Conservation (phyloP, 92 coral and sea anemone species). For the Hydrozoanthus gracilis region DNA sequence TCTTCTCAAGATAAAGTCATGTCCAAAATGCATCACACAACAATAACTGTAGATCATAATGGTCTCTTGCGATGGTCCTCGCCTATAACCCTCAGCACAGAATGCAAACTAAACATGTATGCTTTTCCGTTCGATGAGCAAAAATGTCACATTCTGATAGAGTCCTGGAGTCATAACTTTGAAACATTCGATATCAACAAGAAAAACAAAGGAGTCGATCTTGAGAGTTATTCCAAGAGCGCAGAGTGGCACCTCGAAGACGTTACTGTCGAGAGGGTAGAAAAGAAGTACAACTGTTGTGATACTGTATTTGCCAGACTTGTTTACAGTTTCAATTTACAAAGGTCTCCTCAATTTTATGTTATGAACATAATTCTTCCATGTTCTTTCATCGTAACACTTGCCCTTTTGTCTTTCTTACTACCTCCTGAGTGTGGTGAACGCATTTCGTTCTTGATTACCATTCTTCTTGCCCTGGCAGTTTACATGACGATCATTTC, state of each 20-base stretch:
- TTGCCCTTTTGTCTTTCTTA: slow-evolving; percentile 2
- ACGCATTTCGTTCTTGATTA: slow-evolving; percentile 8
- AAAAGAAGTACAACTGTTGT: not conserved
- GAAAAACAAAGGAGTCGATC: not conserved
- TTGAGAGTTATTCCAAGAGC: not conserved
- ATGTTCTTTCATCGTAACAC: not conserved
- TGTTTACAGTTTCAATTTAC: not conserved
- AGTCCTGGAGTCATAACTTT: not conserved
- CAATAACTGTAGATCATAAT: not conserved
- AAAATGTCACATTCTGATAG: not conserved
- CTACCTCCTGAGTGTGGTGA: slow-evolving; percentile 19
- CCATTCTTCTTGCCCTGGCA: slow-evolving; percentile 14
- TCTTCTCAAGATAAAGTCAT: not conserved
- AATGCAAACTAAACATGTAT: not conserved
- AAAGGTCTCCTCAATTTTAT: not conserved
- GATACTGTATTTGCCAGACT: not conserved
- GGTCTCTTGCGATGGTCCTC: not conserved
- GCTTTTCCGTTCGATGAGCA: slow-evolving; percentile 22
- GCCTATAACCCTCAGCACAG: not conserved
- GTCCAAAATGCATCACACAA: not conserved
- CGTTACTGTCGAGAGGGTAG: not conserved
- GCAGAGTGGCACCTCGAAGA: not conserved
- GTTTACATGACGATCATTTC: slow-evolving; percentile 29
- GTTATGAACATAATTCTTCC: not conserved
- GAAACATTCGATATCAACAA: not conserved